Evolutionary conservation across 2,888 invertebrate species (phyloP).

Genomic region (Agelastica alni): DNA sequence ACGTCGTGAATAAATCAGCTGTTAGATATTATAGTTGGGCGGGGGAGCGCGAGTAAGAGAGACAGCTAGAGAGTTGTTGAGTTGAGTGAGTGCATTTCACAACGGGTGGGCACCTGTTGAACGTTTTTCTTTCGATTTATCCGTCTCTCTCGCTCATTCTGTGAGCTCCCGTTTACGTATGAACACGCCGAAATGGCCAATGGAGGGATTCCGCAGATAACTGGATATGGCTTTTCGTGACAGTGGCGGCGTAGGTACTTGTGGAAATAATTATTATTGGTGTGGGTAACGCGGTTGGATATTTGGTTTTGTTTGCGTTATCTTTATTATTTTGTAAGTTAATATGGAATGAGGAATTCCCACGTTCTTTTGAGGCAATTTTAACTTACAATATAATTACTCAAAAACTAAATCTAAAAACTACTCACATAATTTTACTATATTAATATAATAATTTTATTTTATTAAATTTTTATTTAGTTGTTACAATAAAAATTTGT

Average conservation of each 20-base stretch:
- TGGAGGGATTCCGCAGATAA: slow-evolving; percentile 33
- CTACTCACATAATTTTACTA: no score
- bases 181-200: slow-evolving; percentile 31
- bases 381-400: no score
- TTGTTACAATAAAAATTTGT: no score
- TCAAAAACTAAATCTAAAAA: no score
- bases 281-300: neutral
- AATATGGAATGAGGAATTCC: no score
- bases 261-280: no score
- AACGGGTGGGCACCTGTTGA: slow-evolving; percentile 33
- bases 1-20: slow-evolving; percentile 24
- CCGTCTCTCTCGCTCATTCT: neutral
- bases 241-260: slow-evolving; percentile 15
- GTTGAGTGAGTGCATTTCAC: slow-evolving; percentile 25
- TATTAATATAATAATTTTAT: no score
- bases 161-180: slow-evolving; percentile 14
- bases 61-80: slow-evolving; percentile 17
- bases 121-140: slow-evolving; percentile 19
- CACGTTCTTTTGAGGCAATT: no score
- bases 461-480: no score
- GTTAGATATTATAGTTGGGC: slow-evolving; percentile 18
- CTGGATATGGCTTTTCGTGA: slow-evolving; percentile 33
- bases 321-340: no score
- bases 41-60: slow-evolving; percentile 16
- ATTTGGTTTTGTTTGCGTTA: neutral